These are phyloP conservation scores for Engraulis encrasicolus DNA, from an alignment of 2,113 vertebrate genomes.

Conservation along the genomic window DNA sequence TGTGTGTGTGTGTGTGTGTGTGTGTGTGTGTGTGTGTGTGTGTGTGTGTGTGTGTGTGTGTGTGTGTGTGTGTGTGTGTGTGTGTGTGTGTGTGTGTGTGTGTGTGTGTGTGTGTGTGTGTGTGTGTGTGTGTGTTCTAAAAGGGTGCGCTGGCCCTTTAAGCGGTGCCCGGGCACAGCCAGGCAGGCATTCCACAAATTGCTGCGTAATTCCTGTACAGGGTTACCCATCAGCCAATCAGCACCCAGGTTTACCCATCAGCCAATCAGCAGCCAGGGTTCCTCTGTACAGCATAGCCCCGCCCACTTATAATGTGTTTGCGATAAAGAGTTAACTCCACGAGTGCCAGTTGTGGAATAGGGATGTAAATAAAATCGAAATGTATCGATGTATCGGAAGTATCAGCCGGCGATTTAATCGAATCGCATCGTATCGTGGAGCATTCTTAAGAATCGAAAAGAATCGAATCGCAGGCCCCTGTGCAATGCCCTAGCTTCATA, in stretches of 20 bases:
- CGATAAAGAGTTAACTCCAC: background rate
- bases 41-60: background rate
- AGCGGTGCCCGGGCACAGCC: background rate
- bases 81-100: background rate
- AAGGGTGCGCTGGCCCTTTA: constrained; percentile 23
- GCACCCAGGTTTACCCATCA: background rate
- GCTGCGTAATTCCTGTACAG: constrained; percentile 21
- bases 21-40: background rate
- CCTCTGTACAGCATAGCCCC: background rate
- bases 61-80: background rate
- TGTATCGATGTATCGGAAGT: too few relatives aligned
- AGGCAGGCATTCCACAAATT: background rate
- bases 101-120: background rate
- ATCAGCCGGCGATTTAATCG: too few relatives aligned
- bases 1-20: background rate
- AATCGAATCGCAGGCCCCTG: too few relatives aligned
- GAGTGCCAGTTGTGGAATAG: too few relatives aligned
- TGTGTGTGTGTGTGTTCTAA: background rate
- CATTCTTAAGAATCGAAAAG: too few relatives aligned
- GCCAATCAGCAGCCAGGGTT: too few relatives aligned
- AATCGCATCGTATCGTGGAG: too few relatives aligned
- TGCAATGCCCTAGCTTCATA: too few relatives aligned
- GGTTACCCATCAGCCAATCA: background rate
- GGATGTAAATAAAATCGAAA: too few relatives aligned
- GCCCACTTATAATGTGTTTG: background rate